phyloP scores from a whole-genome alignment of 2,888 invertebrate species.

The Drosophila maculinotata region DNA sequence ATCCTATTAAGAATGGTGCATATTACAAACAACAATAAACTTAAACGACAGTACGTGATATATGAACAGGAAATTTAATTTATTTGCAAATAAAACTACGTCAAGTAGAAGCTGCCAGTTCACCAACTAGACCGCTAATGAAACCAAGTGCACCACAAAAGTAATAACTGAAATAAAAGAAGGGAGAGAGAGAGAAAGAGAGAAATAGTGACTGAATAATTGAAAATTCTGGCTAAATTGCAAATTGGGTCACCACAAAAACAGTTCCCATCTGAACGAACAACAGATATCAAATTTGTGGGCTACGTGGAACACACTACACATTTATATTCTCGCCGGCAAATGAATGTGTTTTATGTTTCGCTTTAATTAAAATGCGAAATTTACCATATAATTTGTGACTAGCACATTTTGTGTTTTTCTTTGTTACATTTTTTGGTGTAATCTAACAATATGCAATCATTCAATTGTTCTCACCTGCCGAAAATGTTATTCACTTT shows the following conservation, averaged over 20 bases:
- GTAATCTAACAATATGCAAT: not conserved
- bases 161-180: not conserved
- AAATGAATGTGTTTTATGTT: not conserved
- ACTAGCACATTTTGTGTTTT: not conserved
- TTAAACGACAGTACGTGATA: not conserved
- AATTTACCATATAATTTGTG: not conserved
- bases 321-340: not conserved
- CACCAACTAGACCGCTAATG: not conserved
- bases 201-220: not conserved
- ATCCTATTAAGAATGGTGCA: too few relatives aligned
- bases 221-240: constrained; percentile 2
- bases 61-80: not conserved
- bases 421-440: not conserved
- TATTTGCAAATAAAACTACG: not conserved
- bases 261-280: not conserved
- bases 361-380: constrained; percentile 6
- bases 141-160: not conserved
- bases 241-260: constrained; percentile 10
- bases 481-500: not conserved
- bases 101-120: not conserved
- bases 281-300: not conserved
- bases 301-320: not conserved
- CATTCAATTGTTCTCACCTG: too few relatives aligned
- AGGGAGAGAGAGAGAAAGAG: not conserved
- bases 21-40: not conserved